Evolutionary conservation across 2,888 invertebrate genomes (phyloP), one percentile per base, ranked within the genome.

Genomic region (Synanthedon tipuliformis): DNA sequence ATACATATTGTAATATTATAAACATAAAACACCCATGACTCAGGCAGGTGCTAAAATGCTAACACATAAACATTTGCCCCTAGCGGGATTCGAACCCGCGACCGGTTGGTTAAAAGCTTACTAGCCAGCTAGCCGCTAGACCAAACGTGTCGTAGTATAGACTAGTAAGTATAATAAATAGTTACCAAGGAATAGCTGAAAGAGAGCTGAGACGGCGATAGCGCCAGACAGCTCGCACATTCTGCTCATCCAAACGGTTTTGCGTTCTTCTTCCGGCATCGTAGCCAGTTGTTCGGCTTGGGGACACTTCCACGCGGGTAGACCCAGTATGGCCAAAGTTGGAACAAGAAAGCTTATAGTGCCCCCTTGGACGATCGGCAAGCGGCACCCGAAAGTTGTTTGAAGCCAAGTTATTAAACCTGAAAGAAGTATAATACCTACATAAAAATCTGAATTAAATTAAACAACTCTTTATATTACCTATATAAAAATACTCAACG

Each of bases 161-260:
- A 16, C 16, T 16, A 16, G 16, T 16, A 16, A 16, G 1, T 16
- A n/a, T n/a, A n/a, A n/a, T n/a, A n/a, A 18, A 18, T 18, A 68
- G 58, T 83, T 81, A 66, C 94, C 95, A 52, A 94, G 85, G 50
- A 94, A 69, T 2, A 95, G 88, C 80, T 95, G 94, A 53, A 94
- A 91, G 49, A 94, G 61, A 0, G 95, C 93, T 0, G 95, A 91
- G 0, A 94, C 90, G 2, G 94, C 92, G 13, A 95, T 94, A 2
- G 95, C 94, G 0, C 95, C 95, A 0, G 94, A 95, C 18, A 95
- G 80, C 68, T 94, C 94, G 55, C 94, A 88, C 93, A 95, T 94
- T 57, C 94, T 83, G 27, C 85, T 76, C 70, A 92, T 92, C 95
- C 94, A 95, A 11, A 92, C 78, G 55, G 88, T 88, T 1, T 89